A percentile compares a stretch with the other conserved stretches of the same genome.
Conservation (phyloP, 2,888 invertebrate genomes). For the Trypoxylon attenuatum region DNA sequence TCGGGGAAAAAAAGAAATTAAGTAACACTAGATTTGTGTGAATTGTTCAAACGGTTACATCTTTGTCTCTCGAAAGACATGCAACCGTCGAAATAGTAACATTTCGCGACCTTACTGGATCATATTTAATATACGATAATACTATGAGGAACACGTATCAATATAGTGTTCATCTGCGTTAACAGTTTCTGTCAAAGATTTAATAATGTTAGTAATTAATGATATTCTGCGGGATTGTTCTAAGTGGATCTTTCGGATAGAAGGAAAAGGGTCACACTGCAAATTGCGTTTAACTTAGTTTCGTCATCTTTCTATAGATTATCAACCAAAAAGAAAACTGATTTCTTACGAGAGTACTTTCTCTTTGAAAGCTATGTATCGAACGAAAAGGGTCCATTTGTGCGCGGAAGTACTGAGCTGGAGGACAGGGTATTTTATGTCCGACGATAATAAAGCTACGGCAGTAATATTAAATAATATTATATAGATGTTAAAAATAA, state of each 20-base stretch:
- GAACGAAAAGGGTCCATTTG: constrained; percentile 18
- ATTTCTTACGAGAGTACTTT: constrained; percentile 15
- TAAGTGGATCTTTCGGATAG: not conserved
- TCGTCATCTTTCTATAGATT: not conserved
- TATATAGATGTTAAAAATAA: constrained; percentile 4
- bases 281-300: not conserved
- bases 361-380: constrained; percentile 10
- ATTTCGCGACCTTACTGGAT: not conserved
- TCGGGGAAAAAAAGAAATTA: not conserved
- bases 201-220: not conserved
- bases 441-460: constrained; percentile 6
- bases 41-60: not conserved
- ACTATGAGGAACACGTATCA: not conserved
- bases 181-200: not conserved
- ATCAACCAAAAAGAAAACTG: constrained; percentile 17
- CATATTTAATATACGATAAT: not conserved
- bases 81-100: not conserved
- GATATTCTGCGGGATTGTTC: not conserved
- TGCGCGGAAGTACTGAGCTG: constrained; percentile 16
- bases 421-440: constrained; percentile 33
- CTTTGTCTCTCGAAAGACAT: not conserved
- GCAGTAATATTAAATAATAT: not conserved
- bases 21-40: not conserved
- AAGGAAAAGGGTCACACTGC: not conserved
- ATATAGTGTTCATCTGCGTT: not conserved